Conservation (phyloP, 2,797 vertebrate genomes). For the Benthosema pterotum region DNA sequence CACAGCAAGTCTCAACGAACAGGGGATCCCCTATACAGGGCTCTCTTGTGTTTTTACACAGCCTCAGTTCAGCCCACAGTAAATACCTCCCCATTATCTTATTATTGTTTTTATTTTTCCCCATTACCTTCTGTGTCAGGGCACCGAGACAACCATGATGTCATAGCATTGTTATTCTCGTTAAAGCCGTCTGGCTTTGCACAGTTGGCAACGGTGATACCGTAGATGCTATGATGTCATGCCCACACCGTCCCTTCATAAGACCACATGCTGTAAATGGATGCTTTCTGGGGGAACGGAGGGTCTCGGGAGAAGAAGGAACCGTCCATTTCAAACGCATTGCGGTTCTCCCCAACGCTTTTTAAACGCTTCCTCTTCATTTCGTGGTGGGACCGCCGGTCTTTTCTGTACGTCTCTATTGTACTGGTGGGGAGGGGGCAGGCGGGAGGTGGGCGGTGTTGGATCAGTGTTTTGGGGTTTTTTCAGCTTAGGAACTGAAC, state of each 20-base stretch:
- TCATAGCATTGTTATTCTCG: slow-evolving; percentile 63
- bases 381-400: neutral
- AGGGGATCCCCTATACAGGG: slow-evolving; percentile 10
- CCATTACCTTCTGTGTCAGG: slow-evolving; percentile 56
- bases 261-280: slow-evolving; percentile 30
- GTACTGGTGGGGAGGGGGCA: slow-evolving; percentile 20
- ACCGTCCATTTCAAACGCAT: slow-evolving; percentile 25
- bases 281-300: slow-evolving; percentile 17
- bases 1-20: slow-evolving; percentile 9
- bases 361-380: slow-evolving; percentile 18
- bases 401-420: slow-evolving; percentile 29
- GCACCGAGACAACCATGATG: slow-evolving; percentile 64
- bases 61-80: slow-evolving; percentile 58
- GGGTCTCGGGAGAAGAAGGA: slow-evolving; percentile 25
- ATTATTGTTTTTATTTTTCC: neutral
- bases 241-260: slow-evolving; percentile 33
- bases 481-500: slow-evolving; percentile 49
- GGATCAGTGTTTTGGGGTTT: slow-evolving; percentile 46
- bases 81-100: slow-evolving; percentile 55
- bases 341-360: slow-evolving; percentile 4
- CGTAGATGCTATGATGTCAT: slow-evolving; percentile 51
- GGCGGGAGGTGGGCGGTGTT: no score
- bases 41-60: slow-evolving; percentile 35
- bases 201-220: slow-evolving; percentile 23
- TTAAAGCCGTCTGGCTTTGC: slow-evolving; percentile 58